Evolutionary conservation across 2,888 invertebrate genomes (phyloP), one percentile per base, ranked within the genome.

Genomic region (Catocala nupta): DNA sequence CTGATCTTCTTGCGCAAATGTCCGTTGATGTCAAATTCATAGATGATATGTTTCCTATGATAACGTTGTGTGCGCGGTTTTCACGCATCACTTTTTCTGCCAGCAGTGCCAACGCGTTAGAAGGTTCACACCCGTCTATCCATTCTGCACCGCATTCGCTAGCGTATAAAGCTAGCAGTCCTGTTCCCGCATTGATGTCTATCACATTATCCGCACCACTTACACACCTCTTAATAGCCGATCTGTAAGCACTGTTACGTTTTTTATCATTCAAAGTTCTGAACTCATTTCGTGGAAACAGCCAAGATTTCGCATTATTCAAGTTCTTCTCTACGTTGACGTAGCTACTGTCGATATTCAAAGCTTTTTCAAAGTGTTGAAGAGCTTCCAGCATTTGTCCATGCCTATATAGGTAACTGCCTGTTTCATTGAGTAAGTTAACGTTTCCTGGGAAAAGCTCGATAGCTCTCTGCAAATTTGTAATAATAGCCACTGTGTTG

Each of bases 151-250:
- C 92, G 54, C 91, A 89, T 70, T 91, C 86, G 12, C 81, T 86
- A 2, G 96, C 96, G 82, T 95, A 96, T 65, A 96, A 83, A 73
- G 96, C 96, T 43, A 97, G 88, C 36, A 97, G 61, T 25, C 71
- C 77, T 5, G 68, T 57, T 0, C 68, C 69, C 0, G 65, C 44
- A 43, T 71, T 65, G 11, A 71, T 66, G 48, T 70, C 55, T 11
- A 77, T 9, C 7, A 77, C 73, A 10, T 59, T 68, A 12, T 77
- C 75, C 12, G 53, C 48, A 5, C 42, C 44, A 6, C 62, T 63
- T 10, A 75, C 64, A 33, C 49, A 16, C n/a, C 56, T 61, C n/a
- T 47, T 55, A 5, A 78, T 70, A 33, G 76, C 74, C 33, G 25
- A 52, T n/a, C 58, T 55, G 6, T 74, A 79, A 1, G 77, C 75